Percentiles rank a stretch among this genome's conserved stretches.
Conservation (phyloP, 2,113 vertebrate genomes). For the Hydrolagus affinis region DNA sequence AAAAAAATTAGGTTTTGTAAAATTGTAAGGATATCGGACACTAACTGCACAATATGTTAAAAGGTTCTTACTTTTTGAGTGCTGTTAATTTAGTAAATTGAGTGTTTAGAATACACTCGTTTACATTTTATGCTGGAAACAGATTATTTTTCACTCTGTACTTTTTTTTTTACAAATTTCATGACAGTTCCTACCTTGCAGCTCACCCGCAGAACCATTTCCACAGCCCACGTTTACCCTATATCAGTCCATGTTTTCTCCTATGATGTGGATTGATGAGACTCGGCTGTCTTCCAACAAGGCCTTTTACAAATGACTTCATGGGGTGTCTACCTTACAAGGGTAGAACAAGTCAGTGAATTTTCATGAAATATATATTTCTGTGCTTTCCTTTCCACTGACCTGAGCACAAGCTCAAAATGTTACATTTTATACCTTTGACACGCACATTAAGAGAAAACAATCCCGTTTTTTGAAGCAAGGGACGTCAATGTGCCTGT, state of each 20-base stretch:
- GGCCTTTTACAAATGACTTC: neutral
- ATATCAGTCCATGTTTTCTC: neutral
- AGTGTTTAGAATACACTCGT: too few relatives aligned
- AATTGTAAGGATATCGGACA: too few relatives aligned
- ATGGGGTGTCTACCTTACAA: neutral
- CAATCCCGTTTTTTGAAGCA: too few relatives aligned
- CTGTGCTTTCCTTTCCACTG: neutral
- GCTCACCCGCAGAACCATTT: neutral
- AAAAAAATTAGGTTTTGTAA: too few relatives aligned
- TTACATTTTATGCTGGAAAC: too few relatives aligned
- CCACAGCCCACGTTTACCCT: neutral
- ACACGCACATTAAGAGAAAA: too few relatives aligned
- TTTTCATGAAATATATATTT: neutral
- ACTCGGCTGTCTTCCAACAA: neutral
- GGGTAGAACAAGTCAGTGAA: neutral
- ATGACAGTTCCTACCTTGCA: neutral
- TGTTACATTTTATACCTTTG: too few relatives aligned
- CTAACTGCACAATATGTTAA: too few relatives aligned
- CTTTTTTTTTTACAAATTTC: neutral
- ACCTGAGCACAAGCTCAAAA: neutral
- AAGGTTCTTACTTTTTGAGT: too few relatives aligned
- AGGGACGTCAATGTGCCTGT: too few relatives aligned
- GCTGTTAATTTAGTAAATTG: too few relatives aligned
- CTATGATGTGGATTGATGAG: neutral
- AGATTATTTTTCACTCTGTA: neutral